Evolutionary conservation across 2,888 invertebrate genomes (phyloP), one percentile per base, ranked within the genome.

Genomic region (Hydrotaea cyrtoneurina): DNA sequence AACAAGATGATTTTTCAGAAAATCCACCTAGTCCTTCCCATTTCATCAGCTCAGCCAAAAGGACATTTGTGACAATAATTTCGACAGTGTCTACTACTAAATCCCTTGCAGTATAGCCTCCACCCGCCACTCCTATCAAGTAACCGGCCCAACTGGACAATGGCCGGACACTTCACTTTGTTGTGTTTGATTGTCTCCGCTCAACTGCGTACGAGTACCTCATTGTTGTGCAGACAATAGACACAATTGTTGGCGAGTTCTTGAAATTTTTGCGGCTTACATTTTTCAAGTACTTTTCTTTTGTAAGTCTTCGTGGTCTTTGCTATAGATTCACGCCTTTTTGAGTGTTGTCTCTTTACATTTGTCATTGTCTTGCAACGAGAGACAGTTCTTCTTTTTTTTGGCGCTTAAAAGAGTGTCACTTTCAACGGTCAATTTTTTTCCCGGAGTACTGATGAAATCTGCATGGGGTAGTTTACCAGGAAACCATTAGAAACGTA

Each of bases 241-340:
- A 0, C 39, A 23, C 46, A 69, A 23, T 46, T 46, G 69, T 69
- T 46, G 15, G 39, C 46, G 69, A 81, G 76, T 82, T 85, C 79
- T 77, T 80, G 26, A 79, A 82, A 77, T 69, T 82, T 76, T 76
- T 85, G 78, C 82, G 85, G 85, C 85, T 82, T 82, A 31, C 3
- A 64, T 36, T 69, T 77, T 77, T 82, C 79, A 74, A 85, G 85
- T 74, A 80, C 76, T 77, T 79, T 80, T 31, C 39, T 79, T 36
- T 77, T 73, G 69, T 73, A 2, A 43, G 21, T 19, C 46, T 46
- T 2, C 7, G 0, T 69, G 31, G 19, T 7, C 15, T 21, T 15
- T 69, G 69, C 21, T 15, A 23, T 69, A 46, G 43, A 69, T 69
- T 69, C 69, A 69, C 69, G 43, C 69, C 69, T 46, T 69, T 23